Conservation (phyloP, 2,888 invertebrate species). For the Philopedon plagiatum region DNA sequence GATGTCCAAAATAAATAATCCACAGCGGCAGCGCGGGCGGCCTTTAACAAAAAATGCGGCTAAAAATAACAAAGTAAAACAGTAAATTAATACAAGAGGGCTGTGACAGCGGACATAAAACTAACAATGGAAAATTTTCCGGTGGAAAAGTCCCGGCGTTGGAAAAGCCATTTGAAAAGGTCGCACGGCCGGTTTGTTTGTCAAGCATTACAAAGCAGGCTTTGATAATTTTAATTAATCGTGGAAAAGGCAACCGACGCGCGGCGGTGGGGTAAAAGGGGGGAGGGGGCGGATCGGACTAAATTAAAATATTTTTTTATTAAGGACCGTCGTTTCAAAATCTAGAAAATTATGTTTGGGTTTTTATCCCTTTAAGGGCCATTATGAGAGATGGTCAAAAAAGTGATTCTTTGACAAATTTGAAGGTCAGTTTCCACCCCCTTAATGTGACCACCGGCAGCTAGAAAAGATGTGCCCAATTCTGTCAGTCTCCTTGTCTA, state of each 20-base stretch:
- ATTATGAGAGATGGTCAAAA: too few relatives aligned
- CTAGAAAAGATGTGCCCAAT: too few relatives aligned
- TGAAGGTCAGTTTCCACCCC: too few relatives aligned
- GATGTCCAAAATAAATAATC: constrained; percentile 10
- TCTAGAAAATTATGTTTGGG: too few relatives aligned
- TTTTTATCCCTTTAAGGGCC: too few relatives aligned
- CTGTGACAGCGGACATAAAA: constrained; percentile 13
- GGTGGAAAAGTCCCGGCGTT: constrained; percentile 15
- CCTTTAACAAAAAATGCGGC: background rate
- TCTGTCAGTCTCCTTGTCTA: too few relatives aligned
- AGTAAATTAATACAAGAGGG: constrained; percentile 19
- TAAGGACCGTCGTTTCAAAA: too few relatives aligned
- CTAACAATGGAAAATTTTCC: constrained; percentile 22
- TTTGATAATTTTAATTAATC: constrained; percentile 21
- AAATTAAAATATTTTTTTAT: constrained; percentile 9
- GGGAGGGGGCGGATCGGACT: background rate
- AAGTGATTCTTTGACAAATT: too few relatives aligned
- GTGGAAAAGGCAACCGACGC: background rate
- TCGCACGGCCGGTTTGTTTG: constrained; percentile 9
- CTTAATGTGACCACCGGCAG: too few relatives aligned
- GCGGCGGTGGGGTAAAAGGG: too few relatives aligned
- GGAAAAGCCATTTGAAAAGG: constrained; percentile 18
- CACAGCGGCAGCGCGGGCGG: background rate
- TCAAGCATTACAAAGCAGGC: constrained; percentile 14
- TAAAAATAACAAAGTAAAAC: constrained; percentile 22